Evolutionary conservation across 1,140 invertebrate genomes (phyloP).

Genomic region (Odontomachus brunneus): DNA sequence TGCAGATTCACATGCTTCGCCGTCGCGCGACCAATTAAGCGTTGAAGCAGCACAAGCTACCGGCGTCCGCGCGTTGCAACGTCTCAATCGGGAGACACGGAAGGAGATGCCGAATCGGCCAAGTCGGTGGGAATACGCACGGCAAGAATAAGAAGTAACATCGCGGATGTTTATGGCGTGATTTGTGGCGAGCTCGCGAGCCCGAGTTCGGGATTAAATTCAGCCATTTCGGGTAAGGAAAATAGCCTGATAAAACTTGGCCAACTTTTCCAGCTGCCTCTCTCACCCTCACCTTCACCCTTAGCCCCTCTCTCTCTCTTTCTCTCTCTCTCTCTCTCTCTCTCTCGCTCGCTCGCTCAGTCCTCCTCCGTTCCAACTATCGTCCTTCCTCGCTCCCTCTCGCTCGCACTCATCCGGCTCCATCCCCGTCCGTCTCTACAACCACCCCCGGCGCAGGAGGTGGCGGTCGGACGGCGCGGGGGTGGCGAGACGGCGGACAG

Average conservation of each 20-base stretch:
- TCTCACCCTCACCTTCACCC: too few relatives aligned
- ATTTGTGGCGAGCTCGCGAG: conserved; percentile 82
- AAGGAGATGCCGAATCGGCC: conserved; percentile 31
- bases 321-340: too few relatives aligned
- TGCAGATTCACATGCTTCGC: neutral
- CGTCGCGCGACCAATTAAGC: neutral
- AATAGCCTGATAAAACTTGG: conserved; percentile 83
- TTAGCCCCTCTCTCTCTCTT: too few relatives aligned
- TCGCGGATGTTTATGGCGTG: conserved; percentile 83
- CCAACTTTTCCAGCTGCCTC: conserved; percentile 74
- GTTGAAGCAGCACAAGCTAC: neutral
- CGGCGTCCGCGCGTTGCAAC: neutral
- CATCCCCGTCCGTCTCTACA: conserved; percentile 41
- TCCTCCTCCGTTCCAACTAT: conserved; percentile 3
- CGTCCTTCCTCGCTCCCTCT: conserved; percentile 11
- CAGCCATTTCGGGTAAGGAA: conserved; percentile 82
- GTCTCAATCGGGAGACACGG: conserved; percentile 3
- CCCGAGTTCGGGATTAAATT: conserved; percentile 84
- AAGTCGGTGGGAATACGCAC: conserved; percentile 12
- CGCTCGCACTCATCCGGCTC: conserved; percentile 35
- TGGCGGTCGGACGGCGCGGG: conserved; percentile 55
- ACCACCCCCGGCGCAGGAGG: conserved; percentile 52
- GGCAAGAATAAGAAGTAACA: conserved; percentile 76
- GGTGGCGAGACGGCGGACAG: conserved; percentile 62
- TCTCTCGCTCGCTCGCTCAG: too few relatives aligned